Percentiles rank a stretch among this genome's conserved stretches.
These are phyloP conservation scores for Lonchura striata DNA, from an alignment of 2,113 vertebrate genomes.

Conservation along the genomic window DNA sequence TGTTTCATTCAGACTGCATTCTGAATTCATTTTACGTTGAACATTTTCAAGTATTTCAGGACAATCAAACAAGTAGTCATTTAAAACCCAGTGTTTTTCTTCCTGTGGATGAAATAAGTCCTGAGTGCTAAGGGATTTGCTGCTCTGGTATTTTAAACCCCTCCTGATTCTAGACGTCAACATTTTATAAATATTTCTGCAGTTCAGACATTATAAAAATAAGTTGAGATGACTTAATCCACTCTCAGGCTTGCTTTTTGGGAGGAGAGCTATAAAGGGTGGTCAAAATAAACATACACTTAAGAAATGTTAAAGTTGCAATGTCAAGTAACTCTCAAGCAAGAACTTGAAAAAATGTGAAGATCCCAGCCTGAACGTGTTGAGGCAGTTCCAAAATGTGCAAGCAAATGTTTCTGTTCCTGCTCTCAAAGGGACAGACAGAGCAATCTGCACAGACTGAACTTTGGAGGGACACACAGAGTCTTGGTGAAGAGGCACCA, in stretches of 20 bases:
- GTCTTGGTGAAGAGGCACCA: neutral
- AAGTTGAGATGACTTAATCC: constrained; percentile 34
- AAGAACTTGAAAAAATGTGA: neutral
- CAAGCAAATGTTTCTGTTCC: neutral
- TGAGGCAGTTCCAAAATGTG: neutral
- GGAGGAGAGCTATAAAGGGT: constrained; percentile 19
- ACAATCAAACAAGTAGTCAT: neutral
- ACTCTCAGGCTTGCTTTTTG: neutral
- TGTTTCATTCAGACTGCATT: neutral
- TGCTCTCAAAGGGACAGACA: neutral
- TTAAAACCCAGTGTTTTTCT: neutral
- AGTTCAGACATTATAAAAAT: constrained; percentile 43
- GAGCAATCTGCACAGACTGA: neutral
- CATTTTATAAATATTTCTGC: constrained; percentile 58
- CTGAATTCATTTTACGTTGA: neutral
- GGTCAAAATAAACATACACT: neutral
- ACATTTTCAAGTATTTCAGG: neutral
- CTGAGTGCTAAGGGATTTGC: constrained; percentile 32
- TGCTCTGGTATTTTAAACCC: constrained; percentile 61
- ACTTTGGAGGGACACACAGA: neutral
- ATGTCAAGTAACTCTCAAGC: neutral
- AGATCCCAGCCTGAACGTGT: neutral
- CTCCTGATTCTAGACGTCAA: constrained; percentile 41
- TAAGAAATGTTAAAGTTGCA: neutral
- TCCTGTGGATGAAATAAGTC: constrained; percentile 4